Base-by-base conservation (phyloP, 2,797 vertebrate genomes). In the Decapterus maruadsi region DNA sequence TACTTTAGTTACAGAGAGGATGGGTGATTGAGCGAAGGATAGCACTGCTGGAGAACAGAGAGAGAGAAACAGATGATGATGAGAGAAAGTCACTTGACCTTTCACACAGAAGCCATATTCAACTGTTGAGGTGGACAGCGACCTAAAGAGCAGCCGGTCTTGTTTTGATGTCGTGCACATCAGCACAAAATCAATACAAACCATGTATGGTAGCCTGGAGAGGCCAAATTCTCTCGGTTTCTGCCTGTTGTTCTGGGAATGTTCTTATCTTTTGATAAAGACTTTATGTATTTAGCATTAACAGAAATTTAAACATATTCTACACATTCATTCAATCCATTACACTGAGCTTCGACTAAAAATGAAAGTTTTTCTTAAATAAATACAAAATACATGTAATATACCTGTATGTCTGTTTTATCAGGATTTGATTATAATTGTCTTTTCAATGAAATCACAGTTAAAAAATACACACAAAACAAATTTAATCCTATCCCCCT, bases 1-100 rank as follows among this genome's bases (percentile, higher is more conserved):
- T 86, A 87, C 89, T 90, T 86, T 86, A 90, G 84, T 89, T 57
- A 90, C 79, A 92, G 55, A 89, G 77, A 81, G 36, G 77, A 82
- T 63, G 83, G 79, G 83, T 72, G 84, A 75, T 29, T 75, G 89
- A 89, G 85, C 48, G 65, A 75, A 8, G 78, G 72, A 89, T 69
- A 88, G 82, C 65, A 65, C 89, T 90, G 90, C 85, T 92, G 90
- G 86, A 87, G 83, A 85, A 83, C 72, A 80, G 68, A 84, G 75
- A 88, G 68, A 90, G 71, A 87, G 68, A 87, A 85, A 92, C 81
- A 90, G 68, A 77, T 85, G 83, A 75, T 80, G 88, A 77, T 81
- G 80, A 86, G 60, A 89, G 34, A 73, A 50, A 65, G 82, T 83
- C 83, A 71, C 34, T 26, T 64, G 86, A 87, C 88, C 77, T 89